phyloP scores from a whole-genome alignment of 2,888 invertebrate species.

The Apantesis nais region DNA sequence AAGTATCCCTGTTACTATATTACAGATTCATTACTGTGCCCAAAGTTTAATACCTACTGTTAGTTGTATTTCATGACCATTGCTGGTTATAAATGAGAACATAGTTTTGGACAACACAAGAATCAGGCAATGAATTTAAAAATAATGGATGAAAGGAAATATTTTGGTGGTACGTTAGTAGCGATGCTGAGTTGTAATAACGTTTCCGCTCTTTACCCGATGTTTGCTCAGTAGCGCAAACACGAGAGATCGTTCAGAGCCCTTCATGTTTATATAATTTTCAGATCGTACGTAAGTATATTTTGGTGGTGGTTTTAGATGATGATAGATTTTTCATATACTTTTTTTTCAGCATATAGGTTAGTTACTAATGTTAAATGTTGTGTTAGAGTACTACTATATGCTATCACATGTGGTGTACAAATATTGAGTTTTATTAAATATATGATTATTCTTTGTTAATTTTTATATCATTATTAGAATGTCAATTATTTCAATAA shows the following conservation, averaged over 20 bases:
- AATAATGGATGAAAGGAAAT: no score
- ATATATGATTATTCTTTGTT: no score
- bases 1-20: slow-evolving; percentile 47
- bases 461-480: no score
- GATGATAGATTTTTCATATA: slow-evolving; percentile 31
- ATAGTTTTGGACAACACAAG: fast-evolving
- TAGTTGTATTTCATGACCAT: slow-evolving; percentile 19
- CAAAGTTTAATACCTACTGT: background rate
- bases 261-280: slow-evolving; percentile 59
- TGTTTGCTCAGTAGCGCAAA: slow-evolving; percentile 77
- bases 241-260: slow-evolving; percentile 65
- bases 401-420: no score
- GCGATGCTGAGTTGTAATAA: slow-evolving; percentile 69
- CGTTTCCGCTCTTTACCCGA: slow-evolving; percentile 78
- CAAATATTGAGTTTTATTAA: no score
- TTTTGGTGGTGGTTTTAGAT: slow-evolving; percentile 46
- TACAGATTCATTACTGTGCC: background rate
- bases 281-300: slow-evolving; percentile 49
- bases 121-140: slow-evolving; percentile 40
- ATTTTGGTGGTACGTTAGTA: slow-evolving; percentile 39
- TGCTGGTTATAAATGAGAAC: slow-evolving; percentile 14
- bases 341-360: no score
- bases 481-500: no score
- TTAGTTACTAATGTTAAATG: no score
- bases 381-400: no score